Evolutionary conservation across 2,888 invertebrate genomes (phyloP), one percentile per base, ranked within the genome.

Genomic region (Opisthograptis luteolata): DNA sequence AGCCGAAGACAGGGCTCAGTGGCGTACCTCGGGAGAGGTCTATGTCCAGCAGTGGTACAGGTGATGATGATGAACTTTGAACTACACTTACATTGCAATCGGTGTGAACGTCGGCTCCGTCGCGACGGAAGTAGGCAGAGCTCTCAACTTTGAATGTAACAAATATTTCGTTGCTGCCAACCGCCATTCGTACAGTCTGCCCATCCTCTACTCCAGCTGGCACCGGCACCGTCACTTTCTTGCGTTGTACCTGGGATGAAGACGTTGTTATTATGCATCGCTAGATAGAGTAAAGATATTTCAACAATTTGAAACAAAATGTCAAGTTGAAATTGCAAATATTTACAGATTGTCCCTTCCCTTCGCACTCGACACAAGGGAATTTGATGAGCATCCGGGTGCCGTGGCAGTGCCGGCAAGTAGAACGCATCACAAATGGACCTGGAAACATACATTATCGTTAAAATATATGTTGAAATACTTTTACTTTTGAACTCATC

Each of bases 161-260:
- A 77, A 98, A 99, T 9, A 99, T 84, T 82, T 99, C 99, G 73
- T 96, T 96, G 65, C 92, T 94, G 8, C 98, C 98, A 0, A 99
- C 95, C 3, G 96, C 93, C 95, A 99, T 96, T 44, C 99, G 93
- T 2, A 99, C 95, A 0, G 98, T 98, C 84, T 99, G 99, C 0
- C 99, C 99, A 80, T 99, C 97, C 79, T 99, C 98, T 4, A 99
- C 97, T 10, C 97, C 97, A 39, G 95, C 98, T 7, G 99, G 99
- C 2, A 99, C 98, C 0, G 98, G 98, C 0, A 99, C 97, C 0
- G 95, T 96, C 1, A 99, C 92, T 73, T 94, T 96, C 77, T 95
- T 96, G 20, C 96, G 93, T 91, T 98, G 97, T 0, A 98, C 95
- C 81, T 92, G 57, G 2, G 22, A 14, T 12, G 12, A 28, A 14